phyloP scores from a whole-genome alignment of 2,888 invertebrate genomes.

The Andrena marginata region DNA sequence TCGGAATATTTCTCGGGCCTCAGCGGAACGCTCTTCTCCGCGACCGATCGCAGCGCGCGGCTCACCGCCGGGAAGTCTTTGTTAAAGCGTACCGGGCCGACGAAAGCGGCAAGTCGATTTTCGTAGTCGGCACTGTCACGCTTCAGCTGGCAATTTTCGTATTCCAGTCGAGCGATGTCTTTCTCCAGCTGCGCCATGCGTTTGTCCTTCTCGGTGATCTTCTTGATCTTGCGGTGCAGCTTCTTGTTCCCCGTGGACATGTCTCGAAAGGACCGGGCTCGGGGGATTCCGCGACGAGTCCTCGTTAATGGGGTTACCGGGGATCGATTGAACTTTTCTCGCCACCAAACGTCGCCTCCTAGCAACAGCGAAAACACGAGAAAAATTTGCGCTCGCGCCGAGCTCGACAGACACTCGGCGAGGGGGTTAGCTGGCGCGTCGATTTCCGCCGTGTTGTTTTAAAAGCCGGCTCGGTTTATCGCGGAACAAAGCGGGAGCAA shows the following conservation, averaged over 20 bases:
- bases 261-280: slow-evolving; percentile 1
- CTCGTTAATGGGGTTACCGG: neutral
- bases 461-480: neutral
- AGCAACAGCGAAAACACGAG: slow-evolving; percentile 40
- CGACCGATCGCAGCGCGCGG: slow-evolving; percentile 13
- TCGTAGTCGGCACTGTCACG: slow-evolving; percentile 63
- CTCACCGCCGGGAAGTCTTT: slow-evolving; percentile 41
- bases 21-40: slow-evolving; percentile 4
- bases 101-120: slow-evolving; percentile 41
- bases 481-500: neutral
- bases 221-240: slow-evolving; percentile 39
- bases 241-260: slow-evolving; percentile 58
- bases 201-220: slow-evolving; percentile 44
- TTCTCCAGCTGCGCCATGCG: slow-evolving; percentile 51
- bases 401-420: neutral
- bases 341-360: slow-evolving; percentile 14
- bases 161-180: slow-evolving; percentile 57
- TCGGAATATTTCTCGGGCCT: slow-evolving; percentile 20
- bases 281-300: neutral
- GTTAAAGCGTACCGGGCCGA: slow-evolving; percentile 30
- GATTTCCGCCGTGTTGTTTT: neutral
- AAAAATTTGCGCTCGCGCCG: neutral
- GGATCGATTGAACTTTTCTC: slow-evolving; percentile 33
- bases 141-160: slow-evolving; percentile 60
- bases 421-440: neutral